Percentiles rank a stretch among this genome's conserved stretches.
Conservation (phyloP, 2,113 vertebrate genomes). For the Corythaixoides concolor region DNA sequence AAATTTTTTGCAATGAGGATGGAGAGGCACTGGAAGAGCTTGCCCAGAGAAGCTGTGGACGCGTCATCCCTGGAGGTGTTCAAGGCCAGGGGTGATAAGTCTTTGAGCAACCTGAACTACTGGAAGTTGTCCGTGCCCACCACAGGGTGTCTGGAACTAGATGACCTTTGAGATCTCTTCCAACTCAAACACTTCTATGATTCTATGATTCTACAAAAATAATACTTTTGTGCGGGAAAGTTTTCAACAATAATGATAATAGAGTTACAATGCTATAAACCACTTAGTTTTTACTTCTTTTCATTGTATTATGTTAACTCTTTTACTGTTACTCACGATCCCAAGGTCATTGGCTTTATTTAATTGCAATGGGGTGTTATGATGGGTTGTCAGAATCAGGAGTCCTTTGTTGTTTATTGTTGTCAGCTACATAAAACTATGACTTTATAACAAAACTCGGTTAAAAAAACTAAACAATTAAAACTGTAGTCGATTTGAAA, state of each 20-base stretch:
- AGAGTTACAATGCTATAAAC: background rate
- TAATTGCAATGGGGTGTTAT: rapidly evolving
- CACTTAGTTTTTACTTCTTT: background rate
- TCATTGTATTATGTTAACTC: rapidly evolving
- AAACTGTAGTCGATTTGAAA: background rate
- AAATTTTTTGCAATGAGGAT: too few species aligned
- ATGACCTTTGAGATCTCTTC: too few species aligned
- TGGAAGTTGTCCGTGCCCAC: too few species aligned
- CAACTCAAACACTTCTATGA: too few species aligned
- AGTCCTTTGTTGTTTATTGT: background rate
- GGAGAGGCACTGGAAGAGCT: too few species aligned
- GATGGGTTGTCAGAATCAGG: background rate
- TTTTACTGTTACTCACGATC: background rate
- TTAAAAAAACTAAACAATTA: background rate
- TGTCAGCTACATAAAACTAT: background rate
- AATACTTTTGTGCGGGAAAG: background rate
- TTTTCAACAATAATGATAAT: background rate
- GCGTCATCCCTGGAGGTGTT: too few species aligned
- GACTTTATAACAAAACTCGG: background rate
- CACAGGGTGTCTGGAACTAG: too few species aligned
- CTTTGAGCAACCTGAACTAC: too few species aligned
- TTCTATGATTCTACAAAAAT: too few species aligned
- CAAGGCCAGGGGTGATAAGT: too few species aligned
- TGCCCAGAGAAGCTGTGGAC: too few species aligned
- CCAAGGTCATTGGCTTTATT: background rate